phyloP scores from a whole-genome alignment of 30 jellyfish, hydroid and myxozoan species.

The Haliclystus octoradiatus region DNA sequence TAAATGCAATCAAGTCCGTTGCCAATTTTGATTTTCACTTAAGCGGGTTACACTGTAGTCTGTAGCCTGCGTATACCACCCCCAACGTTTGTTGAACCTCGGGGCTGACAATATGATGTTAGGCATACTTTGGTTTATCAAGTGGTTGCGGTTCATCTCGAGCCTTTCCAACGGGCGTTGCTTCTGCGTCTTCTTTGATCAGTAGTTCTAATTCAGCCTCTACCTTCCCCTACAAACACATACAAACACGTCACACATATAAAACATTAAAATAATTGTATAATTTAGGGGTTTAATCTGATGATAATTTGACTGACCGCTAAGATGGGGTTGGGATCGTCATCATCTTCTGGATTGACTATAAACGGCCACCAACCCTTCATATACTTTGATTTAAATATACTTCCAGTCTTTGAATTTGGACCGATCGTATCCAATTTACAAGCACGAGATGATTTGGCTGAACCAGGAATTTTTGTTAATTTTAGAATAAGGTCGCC shows the following conservation, averaged over 20 bases:
- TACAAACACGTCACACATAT: too few relatives aligned
- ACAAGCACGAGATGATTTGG: constrained; percentile 67
- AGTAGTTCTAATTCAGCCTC: constrained; percentile 75
- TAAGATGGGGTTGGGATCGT: constrained; percentile 76
- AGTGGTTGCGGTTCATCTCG: constrained; percentile 96
- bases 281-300: too few relatives aligned
- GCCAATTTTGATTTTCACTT: too few relatives aligned
- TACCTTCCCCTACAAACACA: constrained; percentile 60
- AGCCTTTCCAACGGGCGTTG: constrained; percentile 85
- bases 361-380: constrained; percentile 97
- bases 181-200: constrained; percentile 81
- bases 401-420: constrained; percentile 37
- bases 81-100: too few relatives aligned
- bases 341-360: constrained; percentile 85
- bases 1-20: too few relatives aligned
- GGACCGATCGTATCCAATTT: constrained; percentile 38
- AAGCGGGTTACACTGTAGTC: too few relatives aligned
- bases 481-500: constrained; percentile 64
- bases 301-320: constrained; percentile 52
- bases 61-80: too few relatives aligned
- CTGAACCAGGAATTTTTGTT: constrained; percentile 69
- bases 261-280: too few relatives aligned
- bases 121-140: constrained; percentile 85
- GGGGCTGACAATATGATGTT: too few relatives aligned
- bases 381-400: constrained; percentile 68